Percentiles rank a stretch among this genome's conserved stretches.
These are phyloP conservation scores for Bombus sibiricus DNA, from an alignment of 1,140 invertebrate species.

Conservation along the genomic window DNA sequence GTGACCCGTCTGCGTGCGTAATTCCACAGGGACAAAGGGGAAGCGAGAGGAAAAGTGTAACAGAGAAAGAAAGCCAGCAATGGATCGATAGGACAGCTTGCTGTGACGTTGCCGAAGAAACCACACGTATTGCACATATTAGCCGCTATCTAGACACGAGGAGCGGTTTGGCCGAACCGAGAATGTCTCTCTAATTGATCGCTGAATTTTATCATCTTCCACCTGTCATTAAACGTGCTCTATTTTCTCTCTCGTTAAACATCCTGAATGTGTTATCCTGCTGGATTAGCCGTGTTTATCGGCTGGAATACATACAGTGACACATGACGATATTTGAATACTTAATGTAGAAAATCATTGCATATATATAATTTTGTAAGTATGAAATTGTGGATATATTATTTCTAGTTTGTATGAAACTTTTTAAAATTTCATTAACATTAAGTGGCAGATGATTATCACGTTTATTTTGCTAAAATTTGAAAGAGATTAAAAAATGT, in stretches of 20 bases:
- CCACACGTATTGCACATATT: slow-evolving; percentile 54
- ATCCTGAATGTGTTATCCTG: neutral
- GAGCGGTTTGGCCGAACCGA: neutral
- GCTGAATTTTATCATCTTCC: neutral
- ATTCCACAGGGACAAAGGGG: slow-evolving; percentile 52
- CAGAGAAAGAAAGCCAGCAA: slow-evolving; percentile 39
- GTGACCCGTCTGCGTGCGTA: slow-evolving; percentile 59
- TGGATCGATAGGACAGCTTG: slow-evolving; percentile 60
- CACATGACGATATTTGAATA: too few species aligned
- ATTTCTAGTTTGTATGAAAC: too few species aligned
- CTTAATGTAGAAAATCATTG: too few species aligned
- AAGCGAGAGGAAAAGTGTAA: slow-evolving; percentile 27
- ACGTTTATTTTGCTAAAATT: too few species aligned
- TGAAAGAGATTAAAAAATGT: too few species aligned
- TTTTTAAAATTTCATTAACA: too few species aligned
- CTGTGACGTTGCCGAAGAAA: slow-evolving; percentile 58
- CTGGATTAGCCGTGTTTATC: neutral
- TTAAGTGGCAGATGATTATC: too few species aligned
- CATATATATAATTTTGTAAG: too few species aligned
- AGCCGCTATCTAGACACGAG: slow-evolving; percentile 34
- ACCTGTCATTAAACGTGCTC: neutral
- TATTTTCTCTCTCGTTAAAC: neutral
- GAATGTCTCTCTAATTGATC: neutral
- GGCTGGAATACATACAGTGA: neutral
- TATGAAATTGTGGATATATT: too few species aligned